Evolutionary conservation across 2,113 vertebrate genomes (phyloP).

Genomic region (Scalopus aquaticus): DNA sequence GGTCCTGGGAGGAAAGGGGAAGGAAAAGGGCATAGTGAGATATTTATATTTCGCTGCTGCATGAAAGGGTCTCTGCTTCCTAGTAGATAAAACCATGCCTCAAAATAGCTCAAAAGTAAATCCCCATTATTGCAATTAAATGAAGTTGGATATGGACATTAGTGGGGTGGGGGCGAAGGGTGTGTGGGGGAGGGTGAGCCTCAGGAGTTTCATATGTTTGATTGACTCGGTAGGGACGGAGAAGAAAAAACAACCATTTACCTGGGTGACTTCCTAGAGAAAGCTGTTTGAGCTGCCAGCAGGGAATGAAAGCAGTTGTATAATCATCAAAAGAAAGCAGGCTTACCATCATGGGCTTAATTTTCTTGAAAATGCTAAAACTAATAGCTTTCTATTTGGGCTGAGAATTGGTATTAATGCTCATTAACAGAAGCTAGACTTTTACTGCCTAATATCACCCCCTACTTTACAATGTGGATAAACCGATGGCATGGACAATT

Average conservation of each 20-base stretch:
- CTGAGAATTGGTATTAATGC: neutral
- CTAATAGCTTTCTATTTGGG: neutral
- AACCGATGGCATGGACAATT: neutral
- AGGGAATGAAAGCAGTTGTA: neutral
- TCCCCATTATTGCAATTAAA: constrained; percentile 52
- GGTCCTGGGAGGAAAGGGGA: neutral
- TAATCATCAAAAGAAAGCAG: neutral
- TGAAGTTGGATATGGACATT: neutral
- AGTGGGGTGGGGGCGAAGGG: neutral
- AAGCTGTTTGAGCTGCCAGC: neutral
- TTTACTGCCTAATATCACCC: too few relatives aligned
- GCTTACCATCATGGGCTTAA: neutral
- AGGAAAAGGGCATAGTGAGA: neutral
- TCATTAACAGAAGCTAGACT: neutral
- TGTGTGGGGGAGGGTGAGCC: neutral
- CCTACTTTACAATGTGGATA: neutral
- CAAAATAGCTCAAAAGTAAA: constrained; percentile 33
- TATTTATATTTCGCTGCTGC: neutral
- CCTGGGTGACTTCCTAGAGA: neutral
- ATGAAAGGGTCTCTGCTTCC: neutral
- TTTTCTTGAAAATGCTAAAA: constrained; percentile 9
- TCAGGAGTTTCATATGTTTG: neutral
- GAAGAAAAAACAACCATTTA: neutral
- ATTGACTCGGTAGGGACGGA: neutral
- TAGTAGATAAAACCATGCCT: constrained; percentile 45